Evolutionary conservation across 2,797 vertebrate genomes (phyloP).

Genomic region (Schizopygopsis malacanthus): DNA sequence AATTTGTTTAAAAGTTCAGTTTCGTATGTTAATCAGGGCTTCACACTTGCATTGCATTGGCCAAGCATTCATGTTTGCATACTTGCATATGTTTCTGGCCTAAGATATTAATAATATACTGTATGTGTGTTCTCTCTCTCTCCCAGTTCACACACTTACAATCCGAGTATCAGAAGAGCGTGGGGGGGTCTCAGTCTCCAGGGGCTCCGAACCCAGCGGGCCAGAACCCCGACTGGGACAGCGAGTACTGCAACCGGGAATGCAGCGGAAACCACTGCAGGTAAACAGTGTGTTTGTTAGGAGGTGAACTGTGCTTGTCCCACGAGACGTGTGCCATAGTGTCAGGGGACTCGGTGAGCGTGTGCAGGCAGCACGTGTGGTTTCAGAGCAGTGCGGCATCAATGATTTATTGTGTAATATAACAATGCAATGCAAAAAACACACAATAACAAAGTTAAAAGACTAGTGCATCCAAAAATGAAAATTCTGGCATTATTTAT

Average conservation of each 20-base stretch:
- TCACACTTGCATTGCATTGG: background rate
- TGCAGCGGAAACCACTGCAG: slow-evolving; percentile 97
- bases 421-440: slow-evolving; percentile 16
- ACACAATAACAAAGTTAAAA: slow-evolving; percentile 2
- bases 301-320: slow-evolving; percentile 41
- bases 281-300: slow-evolving; percentile 67
- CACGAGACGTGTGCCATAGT: background rate
- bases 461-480: background rate
- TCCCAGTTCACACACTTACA: slow-evolving; percentile 92
- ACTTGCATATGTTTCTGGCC: background rate
- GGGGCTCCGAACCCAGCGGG: slow-evolving; percentile 85
- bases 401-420: slow-evolving; percentile 27
- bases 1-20: background rate
- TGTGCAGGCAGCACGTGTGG: slow-evolving; percentile 19
- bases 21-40: background rate
- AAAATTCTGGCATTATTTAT: background rate
- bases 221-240: slow-evolving; percentile 91
- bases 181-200: slow-evolving; percentile 90
- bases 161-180: slow-evolving; percentile 91
- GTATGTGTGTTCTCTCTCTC: background rate
- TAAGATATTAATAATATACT: background rate
- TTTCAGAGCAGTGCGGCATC: slow-evolving; percentile 7
- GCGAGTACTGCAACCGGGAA: slow-evolving; percentile 93
- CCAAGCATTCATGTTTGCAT: background rate
- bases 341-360: background rate